phyloP scores from a whole-genome alignment of 1,140 invertebrate genomes.

The Halictus rubicundus region DNA sequence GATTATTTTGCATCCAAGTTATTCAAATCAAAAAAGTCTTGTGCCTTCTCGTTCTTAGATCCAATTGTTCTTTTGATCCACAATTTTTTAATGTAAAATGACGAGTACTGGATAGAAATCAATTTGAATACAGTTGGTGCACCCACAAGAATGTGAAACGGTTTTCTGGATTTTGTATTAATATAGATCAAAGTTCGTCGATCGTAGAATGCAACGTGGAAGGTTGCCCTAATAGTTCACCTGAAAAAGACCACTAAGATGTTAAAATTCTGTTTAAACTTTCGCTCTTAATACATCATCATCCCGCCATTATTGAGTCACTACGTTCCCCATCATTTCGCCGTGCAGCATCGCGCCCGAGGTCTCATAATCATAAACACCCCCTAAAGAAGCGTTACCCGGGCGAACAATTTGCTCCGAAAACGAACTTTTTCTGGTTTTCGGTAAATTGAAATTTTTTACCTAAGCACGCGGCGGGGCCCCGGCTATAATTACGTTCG shows the following conservation, averaged over 20 bases:
- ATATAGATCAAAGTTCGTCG: too few species aligned
- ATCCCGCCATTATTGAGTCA: not conserved
- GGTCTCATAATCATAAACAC: conserved; percentile 11
- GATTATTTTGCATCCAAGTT: too few species aligned
- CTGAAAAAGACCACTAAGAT: not conserved
- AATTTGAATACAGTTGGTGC: too few species aligned
- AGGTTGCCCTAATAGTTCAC: too few species aligned
- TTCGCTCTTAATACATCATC: not conserved
- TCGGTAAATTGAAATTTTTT: conserved; percentile 47
- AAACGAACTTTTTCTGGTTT: not conserved
- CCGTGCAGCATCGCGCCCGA: conserved; percentile 41
- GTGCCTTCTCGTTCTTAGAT: too few species aligned
- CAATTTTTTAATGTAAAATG: too few species aligned
- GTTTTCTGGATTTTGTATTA: too few species aligned
- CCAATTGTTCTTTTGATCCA: too few species aligned
- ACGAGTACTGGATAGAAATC: too few species aligned
- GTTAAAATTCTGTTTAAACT: not conserved
- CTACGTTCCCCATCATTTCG: not conserved
- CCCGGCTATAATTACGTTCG: conserved; percentile 28
- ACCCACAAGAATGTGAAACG: too few species aligned
- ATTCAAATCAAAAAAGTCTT: too few species aligned
- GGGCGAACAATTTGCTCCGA: conserved; percentile 18
- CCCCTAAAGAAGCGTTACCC: not conserved
- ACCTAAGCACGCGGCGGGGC: not conserved
- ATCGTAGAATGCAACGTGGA: too few species aligned